Percentiles rank a stretch among this genome's conserved stretches.
phyloP scores from a whole-genome alignment of 2,113 vertebrate genomes.

The Mustela lutreola region DNA sequence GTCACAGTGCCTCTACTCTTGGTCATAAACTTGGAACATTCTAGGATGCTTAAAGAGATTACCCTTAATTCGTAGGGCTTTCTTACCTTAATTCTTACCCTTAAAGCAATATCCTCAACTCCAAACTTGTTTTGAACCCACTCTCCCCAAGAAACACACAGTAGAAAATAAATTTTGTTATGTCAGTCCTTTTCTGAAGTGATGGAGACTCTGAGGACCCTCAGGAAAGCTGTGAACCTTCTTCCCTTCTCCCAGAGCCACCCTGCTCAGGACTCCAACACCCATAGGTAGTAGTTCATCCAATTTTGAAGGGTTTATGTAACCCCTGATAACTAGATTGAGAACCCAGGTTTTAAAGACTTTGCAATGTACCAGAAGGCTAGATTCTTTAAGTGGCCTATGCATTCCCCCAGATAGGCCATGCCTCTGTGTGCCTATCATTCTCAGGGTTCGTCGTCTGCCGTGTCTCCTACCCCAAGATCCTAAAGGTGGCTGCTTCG shows the following conservation, averaged over 20 bases:
- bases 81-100: too few species aligned
- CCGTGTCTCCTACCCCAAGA: neutral
- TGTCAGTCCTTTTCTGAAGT: neutral
- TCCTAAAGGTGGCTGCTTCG: neutral
- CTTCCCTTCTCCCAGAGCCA: neutral
- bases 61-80: neutral
- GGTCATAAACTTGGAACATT: neutral
- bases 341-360: neutral
- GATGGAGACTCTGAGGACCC: neutral
- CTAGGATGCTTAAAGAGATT: neutral
- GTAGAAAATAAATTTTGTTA: neutral
- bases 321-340: neutral
- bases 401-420: accelerated
- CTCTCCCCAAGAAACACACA: neutral
- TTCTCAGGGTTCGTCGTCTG: neutral
- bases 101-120: neutral
- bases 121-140: neutral
- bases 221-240: neutral
- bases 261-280: neutral
- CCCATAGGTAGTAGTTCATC: neutral
- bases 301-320: neutral
- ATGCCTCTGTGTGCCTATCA: neutral
- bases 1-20: neutral
- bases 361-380: neutral
- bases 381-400: neutral